Evolutionary conservation across 2,888 invertebrate species (phyloP), one percentile per base, ranked within the genome.

Genomic region (Megalurothrips usitatus): DNA sequence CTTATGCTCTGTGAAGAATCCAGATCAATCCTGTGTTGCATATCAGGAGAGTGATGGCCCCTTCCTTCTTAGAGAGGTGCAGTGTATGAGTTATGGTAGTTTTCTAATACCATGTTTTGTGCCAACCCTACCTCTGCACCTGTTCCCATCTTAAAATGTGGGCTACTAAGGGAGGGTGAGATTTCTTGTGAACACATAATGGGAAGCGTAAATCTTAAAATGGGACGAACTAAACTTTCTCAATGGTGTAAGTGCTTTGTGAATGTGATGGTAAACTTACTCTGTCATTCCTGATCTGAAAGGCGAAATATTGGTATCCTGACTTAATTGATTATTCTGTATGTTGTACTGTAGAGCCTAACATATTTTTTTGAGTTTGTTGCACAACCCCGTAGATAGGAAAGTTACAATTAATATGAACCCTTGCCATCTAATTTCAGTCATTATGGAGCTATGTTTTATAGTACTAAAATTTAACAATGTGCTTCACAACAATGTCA

Each of bases 341-440:
- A 75, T 26, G 23, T 75, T 75, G 68, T 75, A 75, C 26, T 75
- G 68, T 75, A 75, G 68, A 26, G 23, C 12, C 68, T 75, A 75
- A 75, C 26, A 26, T 75, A 75, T 75, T 43, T 43, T 75, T 43
- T 43, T 75, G 68, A 75, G 68, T 75, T 75, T 75, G 26, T 26
- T 75, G 68, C 68, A 75, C 68, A 75, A 23, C 68, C 68, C 68
- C 68, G 12, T 75, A 75, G 68, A 26, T 75, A 75, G 68, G 68
- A 75, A 58, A 58, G 58, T 58, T 75, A 12, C 68, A 75, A 75
- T 75, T 75, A 75, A 26, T 75, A 26, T 26, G 23, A 23, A 75
- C 68, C 26, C 23, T 75, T 75, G 26, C 68, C 23, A 75, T 75
- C 68, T 75, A 75, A 75, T 75, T 10, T 75, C 68, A 75, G 23